Evolutionary conservation across 2,797 vertebrate genomes (phyloP), one percentile per base, ranked within the genome.

Genomic region (Cichlasoma orientale): DNA sequence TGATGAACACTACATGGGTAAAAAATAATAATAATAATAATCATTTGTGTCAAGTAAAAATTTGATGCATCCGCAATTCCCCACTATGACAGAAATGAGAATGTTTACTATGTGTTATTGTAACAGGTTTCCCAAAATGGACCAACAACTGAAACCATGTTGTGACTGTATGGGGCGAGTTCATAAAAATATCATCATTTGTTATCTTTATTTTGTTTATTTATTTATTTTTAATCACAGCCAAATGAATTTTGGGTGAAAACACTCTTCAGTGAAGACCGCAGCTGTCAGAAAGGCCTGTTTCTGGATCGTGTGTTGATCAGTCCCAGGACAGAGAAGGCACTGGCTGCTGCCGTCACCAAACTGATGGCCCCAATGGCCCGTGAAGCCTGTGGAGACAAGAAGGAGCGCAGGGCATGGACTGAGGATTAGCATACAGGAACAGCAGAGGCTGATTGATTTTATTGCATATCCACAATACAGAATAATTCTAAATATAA

Each of bases 281-380:
- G 68, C 84, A 79, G 73, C 63, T 80, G 58, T 95, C 89, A 96
- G 90, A 95, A 96, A 80, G 94, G 95, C 80, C 95, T 93, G 91
- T 96, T 96, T 80, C 95, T 95, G 90, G 95, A 95, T 73, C 95
- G 92, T 5, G 94, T 94, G 92, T 95, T 95, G 89, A 96, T 95
- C 77, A 96, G 84, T 79, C 95, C 95, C 78, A 96, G 93, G 86
- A 95, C 92, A 38, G 96, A 96, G 91, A 96, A 95, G 74, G 96
- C 95, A 76, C 96, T 96, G 41, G 95, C 95, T 84, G 95, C 95
- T 23, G 95, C 95, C 1, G 95, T 95, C 89, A 96, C 93, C 92
- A 96, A 85, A 91, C 94, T 94, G 88, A 96, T 96, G 82, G 95
- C 95, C 23, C 95, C 95, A 55, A 96, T 96, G 74, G 95, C 95